phyloP scores from a whole-genome alignment of 2,113 vertebrate genomes.

The Hypocryptadius cinnamomeus region DNA sequence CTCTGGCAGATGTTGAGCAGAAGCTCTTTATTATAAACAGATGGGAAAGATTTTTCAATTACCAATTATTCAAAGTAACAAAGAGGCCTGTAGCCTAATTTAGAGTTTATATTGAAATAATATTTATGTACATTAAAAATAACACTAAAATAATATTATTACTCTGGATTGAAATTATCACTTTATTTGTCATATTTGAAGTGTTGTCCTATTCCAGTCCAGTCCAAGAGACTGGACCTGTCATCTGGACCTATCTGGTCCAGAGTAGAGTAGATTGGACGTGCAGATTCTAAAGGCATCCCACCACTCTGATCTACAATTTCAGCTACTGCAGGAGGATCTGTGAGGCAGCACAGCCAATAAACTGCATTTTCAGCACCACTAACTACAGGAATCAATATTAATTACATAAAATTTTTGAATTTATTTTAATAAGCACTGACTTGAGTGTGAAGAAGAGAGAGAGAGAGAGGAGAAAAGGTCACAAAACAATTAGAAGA shows the following conservation, averaged over 20 bases:
- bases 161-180: neutral
- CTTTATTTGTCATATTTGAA: neutral
- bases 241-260: neutral
- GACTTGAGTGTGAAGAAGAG: neutral
- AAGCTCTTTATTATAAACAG: conserved; percentile 55
- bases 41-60: conserved; percentile 47
- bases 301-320: neutral
- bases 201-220: neutral
- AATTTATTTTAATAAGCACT: neutral
- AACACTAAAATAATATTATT: neutral
- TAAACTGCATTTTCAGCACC: neutral
- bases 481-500: neutral
- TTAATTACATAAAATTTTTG: neutral
- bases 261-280: neutral
- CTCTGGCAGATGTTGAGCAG: conserved; percentile 65
- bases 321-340: neutral
- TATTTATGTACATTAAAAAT: neutral
- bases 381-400: neutral
- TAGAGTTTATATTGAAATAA: neutral
- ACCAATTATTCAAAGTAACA: conserved; percentile 47
- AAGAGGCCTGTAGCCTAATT: conserved; percentile 29
- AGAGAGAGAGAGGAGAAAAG: neutral
- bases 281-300: neutral
- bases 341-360: neutral
- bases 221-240: neutral